These are phyloP conservation scores for Eufriesea mexicana DNA, from an alignment of 1,140 invertebrate genomes.

Conservation along the genomic window DNA sequence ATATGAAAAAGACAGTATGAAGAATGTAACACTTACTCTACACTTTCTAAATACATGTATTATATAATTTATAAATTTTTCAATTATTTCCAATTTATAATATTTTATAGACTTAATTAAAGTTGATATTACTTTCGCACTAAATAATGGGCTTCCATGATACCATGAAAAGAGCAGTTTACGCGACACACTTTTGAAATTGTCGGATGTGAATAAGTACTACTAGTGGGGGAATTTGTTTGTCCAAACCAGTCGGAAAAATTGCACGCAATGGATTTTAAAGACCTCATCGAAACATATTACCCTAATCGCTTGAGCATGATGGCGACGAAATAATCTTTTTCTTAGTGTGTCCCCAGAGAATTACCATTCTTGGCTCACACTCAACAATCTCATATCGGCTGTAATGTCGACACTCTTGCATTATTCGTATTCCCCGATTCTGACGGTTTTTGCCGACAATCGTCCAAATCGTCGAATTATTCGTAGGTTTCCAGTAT, in stretches of 20 bases:
- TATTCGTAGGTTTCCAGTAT: slow-evolving; percentile 49
- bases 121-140: no score
- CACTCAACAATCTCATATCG: slow-evolving; percentile 65
- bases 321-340: slow-evolving; percentile 58
- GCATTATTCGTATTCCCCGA: slow-evolving; percentile 51
- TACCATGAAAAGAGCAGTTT: background rate
- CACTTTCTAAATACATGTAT: no score
- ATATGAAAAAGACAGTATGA: no score
- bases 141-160: background rate
- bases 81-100: no score
- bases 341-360: slow-evolving; percentile 39
- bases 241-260: background rate
- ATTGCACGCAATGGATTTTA: background rate
- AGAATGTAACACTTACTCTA: no score
- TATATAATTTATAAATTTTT: no score
- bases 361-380: slow-evolving; percentile 65
- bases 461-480: slow-evolving; percentile 67
- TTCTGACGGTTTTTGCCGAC: slow-evolving; percentile 42
- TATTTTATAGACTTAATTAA: no score
- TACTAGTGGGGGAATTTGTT: background rate
- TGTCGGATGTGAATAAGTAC: background rate
- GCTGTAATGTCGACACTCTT: slow-evolving; percentile 51
- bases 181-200: background rate
- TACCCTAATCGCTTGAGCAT: slow-evolving; percentile 46
- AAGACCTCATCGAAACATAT: slow-evolving; percentile 5